Evolutionary conservation across 37 sponge, comb jelly and placozoan species (phyloP), one percentile per base, ranked within the genome.

Genomic region (Petrosia ficiformis): DNA sequence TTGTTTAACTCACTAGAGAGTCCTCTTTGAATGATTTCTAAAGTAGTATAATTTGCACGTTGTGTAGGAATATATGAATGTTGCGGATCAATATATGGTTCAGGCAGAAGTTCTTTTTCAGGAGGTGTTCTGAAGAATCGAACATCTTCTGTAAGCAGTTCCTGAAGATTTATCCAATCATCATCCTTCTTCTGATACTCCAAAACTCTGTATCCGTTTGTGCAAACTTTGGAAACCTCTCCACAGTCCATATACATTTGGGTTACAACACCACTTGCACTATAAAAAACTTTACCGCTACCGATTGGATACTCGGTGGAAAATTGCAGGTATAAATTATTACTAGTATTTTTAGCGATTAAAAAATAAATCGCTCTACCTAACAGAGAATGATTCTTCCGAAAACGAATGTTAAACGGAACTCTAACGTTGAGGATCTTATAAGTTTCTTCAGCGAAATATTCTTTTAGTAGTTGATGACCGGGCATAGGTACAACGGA

Each of bases 201-300:
- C 26, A 95, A 73, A 44, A 91, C 95, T 41, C 87, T 90, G 92
- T 90, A 95, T 44, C 95, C 95, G 61, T 90, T 95, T 33, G 92
- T 87, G 21, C 92, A 90, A 2, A 92, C 92, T 40, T 89, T 88
- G 34, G 84, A 65, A 43, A 90, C 76, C 32, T 89, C 91, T 16
- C 92, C 87, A 21, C 90, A 87, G 29, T 95, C 95, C 1, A 89
- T 90, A 78, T 95, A 95, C 96, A 95, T 95, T 68, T 95, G 96
- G 40, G 89, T 39, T 21, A 90, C 89, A 40, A 93, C 93, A n/a
- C 93, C 96, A 30, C 90, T 89, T 2, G 93, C 96, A 65, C 90
- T 89, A 65, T 95, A 93, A 44, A 86, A 95, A 4, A 95, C 96
- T 16, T 85, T 92, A 26, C 83, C 85, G 31, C 87, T 83, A 0